Conservation (phyloP, 2,113 vertebrate species). For the Rhinogobius similis region DNA sequence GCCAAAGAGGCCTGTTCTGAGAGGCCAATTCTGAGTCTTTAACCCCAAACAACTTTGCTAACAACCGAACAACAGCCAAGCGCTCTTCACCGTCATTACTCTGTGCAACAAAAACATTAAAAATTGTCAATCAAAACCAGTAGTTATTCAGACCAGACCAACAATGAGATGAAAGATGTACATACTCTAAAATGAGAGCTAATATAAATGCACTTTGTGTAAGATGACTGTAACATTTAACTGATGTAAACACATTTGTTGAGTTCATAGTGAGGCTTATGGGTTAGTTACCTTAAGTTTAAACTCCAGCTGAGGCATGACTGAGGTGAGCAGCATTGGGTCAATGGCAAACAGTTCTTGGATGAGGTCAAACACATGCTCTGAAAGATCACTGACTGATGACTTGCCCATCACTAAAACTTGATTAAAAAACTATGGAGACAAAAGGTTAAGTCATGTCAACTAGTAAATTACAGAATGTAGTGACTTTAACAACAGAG, state of each 20-base stretch:
- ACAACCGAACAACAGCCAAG: constrained; percentile 92
- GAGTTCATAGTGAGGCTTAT: not conserved
- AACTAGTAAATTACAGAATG: not conserved
- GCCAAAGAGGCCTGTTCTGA: constrained; percentile 97
- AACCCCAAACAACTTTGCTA: constrained; percentile 96
- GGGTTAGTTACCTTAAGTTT: constrained; percentile 87
- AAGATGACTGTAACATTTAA: not conserved
- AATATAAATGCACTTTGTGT: not conserved
- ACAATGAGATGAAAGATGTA: not conserved
- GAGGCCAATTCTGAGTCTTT: constrained; percentile 98
- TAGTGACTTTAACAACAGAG: no score
- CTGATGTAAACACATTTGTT: not conserved
- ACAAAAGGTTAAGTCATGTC: not conserved
- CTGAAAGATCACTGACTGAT: constrained; percentile 97
- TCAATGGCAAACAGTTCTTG: constrained; percentile 98
- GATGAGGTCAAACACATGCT: constrained; percentile 98
- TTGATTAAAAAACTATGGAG: constrained; percentile 95
- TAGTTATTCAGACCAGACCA: not conserved
- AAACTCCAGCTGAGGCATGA: constrained; percentile 99
- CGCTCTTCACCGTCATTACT: constrained; percentile 98
- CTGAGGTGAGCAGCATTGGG: constrained; percentile 92
- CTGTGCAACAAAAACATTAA: constrained; percentile 63
- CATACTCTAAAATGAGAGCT: not conserved
- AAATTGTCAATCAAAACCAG: not conserved
- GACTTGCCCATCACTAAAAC: constrained; percentile 98